These are phyloP conservation scores for Lycopodina hypogea DNA, from an alignment of 37 sponge, comb jelly and placozoan species.

Conservation along the genomic window DNA sequence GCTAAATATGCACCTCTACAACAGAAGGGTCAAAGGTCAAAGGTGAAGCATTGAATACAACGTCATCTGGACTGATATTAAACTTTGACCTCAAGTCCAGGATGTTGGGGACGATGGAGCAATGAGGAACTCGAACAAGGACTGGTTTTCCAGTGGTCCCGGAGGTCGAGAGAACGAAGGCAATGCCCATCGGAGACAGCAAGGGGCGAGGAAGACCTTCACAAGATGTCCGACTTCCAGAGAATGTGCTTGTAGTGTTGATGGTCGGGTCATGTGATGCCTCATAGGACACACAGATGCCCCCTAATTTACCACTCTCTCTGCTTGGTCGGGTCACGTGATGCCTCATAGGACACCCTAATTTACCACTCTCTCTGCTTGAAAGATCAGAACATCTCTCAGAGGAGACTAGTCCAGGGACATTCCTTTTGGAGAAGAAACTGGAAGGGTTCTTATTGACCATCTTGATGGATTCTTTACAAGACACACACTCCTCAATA, in stretches of 20 bases:
- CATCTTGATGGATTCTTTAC: too few species aligned
- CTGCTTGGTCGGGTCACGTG: too few species aligned
- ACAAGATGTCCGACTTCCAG: too few species aligned
- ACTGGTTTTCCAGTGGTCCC: slow-evolving; percentile 78
- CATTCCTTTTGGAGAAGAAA: too few species aligned
- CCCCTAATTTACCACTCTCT: too few species aligned
- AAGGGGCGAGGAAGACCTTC: background rate
- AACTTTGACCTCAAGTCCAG: slow-evolving; percentile 70
- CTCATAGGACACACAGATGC: too few species aligned
- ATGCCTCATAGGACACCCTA: too few species aligned
- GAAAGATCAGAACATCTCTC: too few species aligned
- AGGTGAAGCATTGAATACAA: slow-evolving; percentile 87
- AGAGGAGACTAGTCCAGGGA: too few species aligned
- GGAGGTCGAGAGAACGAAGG: slow-evolving; percentile 80
- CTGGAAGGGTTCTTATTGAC: too few species aligned
- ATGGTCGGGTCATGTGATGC: background rate
- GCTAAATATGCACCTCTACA: slow-evolving; percentile 66
- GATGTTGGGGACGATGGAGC: slow-evolving; percentile 87
- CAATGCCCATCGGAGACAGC: slow-evolving; percentile 18
- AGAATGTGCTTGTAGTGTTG: background rate
- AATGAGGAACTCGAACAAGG: slow-evolving; percentile 78
- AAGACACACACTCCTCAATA: too few species aligned
- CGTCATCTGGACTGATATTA: slow-evolving; percentile 38
- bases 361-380: too few species aligned
- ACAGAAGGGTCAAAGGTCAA: slow-evolving; percentile 93